Percentiles rank a stretch among this genome's conserved stretches.
These are phyloP conservation scores for Merops nubicus DNA, from an alignment of 2,113 vertebrate genomes.

Conservation along the genomic window DNA sequence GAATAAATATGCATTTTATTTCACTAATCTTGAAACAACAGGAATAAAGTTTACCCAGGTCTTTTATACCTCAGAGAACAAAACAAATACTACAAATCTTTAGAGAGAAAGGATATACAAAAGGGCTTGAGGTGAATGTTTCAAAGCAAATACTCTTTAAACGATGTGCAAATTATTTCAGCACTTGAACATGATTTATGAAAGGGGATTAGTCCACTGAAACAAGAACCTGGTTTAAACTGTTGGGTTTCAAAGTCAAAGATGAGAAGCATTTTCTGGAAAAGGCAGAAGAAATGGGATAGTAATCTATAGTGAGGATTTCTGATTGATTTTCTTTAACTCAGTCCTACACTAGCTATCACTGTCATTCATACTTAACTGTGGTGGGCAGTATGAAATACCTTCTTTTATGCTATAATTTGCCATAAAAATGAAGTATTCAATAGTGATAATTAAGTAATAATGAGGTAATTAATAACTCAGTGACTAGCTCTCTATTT, in stretches of 20 bases:
- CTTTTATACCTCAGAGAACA: conserved; percentile 88
- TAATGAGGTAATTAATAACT: conserved; percentile 66
- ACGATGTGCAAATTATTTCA: conserved; percentile 88
- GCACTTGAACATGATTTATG: conserved; percentile 85
- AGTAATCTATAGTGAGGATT: conserved; percentile 67
- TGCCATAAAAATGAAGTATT: conserved; percentile 51
- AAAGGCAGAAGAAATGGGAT: conserved; percentile 64
- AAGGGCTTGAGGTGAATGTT: conserved; percentile 87
- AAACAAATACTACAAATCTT: conserved; percentile 88
- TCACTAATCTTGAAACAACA: conserved; percentile 88
- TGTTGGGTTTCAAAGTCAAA: conserved; percentile 81
- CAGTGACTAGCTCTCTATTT: conserved; percentile 35
- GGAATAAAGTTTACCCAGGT: conserved; percentile 86
- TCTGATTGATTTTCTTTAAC: conserved; percentile 70
- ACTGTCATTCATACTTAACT: conserved; percentile 58
- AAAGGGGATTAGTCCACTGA: conserved; percentile 84
- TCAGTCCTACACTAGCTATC: conserved; percentile 46
- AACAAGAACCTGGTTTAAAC: conserved; percentile 83
- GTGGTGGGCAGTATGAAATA: conserved; percentile 51
- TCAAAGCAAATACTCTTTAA: conserved; percentile 89
- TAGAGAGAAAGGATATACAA: conserved; percentile 83
- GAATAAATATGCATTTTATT: conserved; percentile 87
- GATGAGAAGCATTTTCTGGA: conserved; percentile 74
- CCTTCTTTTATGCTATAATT: conserved; percentile 46
- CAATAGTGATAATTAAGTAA: conserved; percentile 61